Evolutionary conservation across 1,140 invertebrate genomes (phyloP), one percentile per base, ranked within the genome.

Genomic region (Leptopilina clavipes): DNA sequence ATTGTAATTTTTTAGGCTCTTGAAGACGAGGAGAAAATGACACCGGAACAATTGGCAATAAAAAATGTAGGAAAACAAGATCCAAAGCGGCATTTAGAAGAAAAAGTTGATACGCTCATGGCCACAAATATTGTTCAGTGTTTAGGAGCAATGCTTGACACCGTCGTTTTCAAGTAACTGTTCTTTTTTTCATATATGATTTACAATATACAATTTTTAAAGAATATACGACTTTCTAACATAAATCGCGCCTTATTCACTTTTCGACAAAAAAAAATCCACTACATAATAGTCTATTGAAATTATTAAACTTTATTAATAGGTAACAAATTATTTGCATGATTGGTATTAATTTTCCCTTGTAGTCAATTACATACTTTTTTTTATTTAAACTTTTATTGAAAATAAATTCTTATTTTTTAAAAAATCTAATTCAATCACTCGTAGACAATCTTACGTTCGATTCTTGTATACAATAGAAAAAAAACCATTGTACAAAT

Each of bases 61-160:
- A 99, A 99, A 89, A 99, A 99, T 92, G 98, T 99, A 54, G 99
- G 99, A 22, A 99, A 99, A 92, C 97, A 99, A 91, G 98, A 99
- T 91, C 99, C 99, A n/a, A 99, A 99, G 91, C 93, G 99, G 79
- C 99, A 99, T 94, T 93, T 99, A 83, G 98, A 99, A 90, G 98
- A 99, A 87, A 98, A 99, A 92, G 98, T 99, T 17, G 98, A 99
- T 91, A 94, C 96, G 70, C 91, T 99, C 31, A 99, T 99, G 97
- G 96, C 97, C 19, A 96, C 96, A 78, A 99, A 99, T 90, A 99
- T 99, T 91, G 97, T 99, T 44, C 99, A 99, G 91, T 98, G 96
- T 91, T 92, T 99, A 81, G 98, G 98, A 84, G 97, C 98, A 18
- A 99, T 99, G 98, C 92, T 99, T 22, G 98, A 99, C 88, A 98